Conservation (phyloP, 1,140 invertebrate species). For the Scaptomyza montana region DNA sequence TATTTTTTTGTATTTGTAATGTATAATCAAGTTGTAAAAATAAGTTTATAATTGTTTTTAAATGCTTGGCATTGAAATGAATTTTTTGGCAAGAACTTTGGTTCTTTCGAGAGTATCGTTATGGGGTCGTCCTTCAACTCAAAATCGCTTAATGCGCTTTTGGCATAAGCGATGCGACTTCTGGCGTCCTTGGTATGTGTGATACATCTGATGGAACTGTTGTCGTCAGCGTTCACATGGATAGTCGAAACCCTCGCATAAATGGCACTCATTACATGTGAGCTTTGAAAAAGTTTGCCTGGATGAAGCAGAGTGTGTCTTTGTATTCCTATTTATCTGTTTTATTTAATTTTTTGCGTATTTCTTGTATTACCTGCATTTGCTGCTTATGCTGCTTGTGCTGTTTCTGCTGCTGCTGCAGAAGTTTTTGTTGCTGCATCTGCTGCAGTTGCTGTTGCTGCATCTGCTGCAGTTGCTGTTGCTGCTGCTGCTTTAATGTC, state of each 20-base stretch:
- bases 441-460: not conserved
- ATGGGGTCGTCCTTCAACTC: not conserved
- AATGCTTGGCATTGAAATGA: slow-evolving; percentile 9
- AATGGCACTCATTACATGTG: not conserved
- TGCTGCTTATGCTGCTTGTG: not conserved
- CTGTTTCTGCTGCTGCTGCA: not conserved
- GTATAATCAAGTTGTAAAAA: not conserved
- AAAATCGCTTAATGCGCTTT: too few relatives aligned
- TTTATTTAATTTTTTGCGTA: too few relatives aligned
- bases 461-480: too few relatives aligned
- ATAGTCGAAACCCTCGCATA: slow-evolving; percentile 15
- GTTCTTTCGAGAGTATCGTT: too few relatives aligned
- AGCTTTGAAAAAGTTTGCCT: not conserved
- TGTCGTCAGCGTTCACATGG: not conserved
- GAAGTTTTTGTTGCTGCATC: too few relatives aligned
- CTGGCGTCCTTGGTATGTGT: not conserved
- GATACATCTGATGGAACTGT: slow-evolving; percentile 11
- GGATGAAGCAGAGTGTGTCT: not conserved
- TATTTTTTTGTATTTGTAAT: not conserved
- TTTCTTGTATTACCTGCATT: too few relatives aligned
- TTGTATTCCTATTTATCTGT: too few relatives aligned
- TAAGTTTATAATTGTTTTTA: slow-evolving; percentile 10
- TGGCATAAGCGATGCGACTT: too few relatives aligned
- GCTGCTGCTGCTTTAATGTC: too few relatives aligned
- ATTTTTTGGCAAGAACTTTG: not conserved